Percentiles rank a stretch among this genome's conserved stretches.
These are phyloP conservation scores for Cichladusa arquata DNA, from an alignment of 2,113 vertebrate species.

Conservation along the genomic window DNA sequence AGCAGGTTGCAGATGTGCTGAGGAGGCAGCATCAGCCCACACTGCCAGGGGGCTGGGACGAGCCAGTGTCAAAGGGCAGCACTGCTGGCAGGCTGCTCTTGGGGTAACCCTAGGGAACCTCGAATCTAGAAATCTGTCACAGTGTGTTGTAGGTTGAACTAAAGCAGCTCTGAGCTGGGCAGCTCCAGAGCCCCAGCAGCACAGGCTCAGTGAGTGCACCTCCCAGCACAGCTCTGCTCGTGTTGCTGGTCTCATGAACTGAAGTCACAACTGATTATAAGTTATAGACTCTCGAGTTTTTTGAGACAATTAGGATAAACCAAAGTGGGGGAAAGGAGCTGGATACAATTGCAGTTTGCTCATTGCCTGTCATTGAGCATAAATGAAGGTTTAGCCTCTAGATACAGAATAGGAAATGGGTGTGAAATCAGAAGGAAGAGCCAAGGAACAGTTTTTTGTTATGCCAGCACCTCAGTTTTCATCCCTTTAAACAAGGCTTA, in stretches of 20 bases:
- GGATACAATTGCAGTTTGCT: not conserved
- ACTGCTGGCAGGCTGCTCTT: not conserved
- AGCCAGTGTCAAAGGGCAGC: not conserved
- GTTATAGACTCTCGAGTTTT: not conserved
- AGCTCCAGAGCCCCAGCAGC: not conserved
- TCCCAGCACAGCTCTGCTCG: not conserved
- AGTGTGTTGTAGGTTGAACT: not conserved
- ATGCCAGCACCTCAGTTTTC: not conserved
- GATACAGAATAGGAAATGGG: not conserved
- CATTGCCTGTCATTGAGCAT: not conserved
- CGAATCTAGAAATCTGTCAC: not conserved
- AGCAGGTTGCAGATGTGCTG: not conserved
- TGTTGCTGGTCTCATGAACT: not conserved
- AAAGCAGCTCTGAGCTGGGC: not conserved
- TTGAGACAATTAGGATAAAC: not conserved
- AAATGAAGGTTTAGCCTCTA: not conserved
- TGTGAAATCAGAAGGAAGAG: not conserved
- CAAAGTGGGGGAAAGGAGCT: not conserved
- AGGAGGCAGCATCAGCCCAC: not conserved
- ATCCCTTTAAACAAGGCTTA: not conserved
- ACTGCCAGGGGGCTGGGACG: not conserved
- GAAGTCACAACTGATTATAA: not conserved
- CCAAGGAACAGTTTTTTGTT: not conserved
- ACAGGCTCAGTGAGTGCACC: fast-evolving
- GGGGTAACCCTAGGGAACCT: not conserved